These are phyloP conservation scores for Eupithecia centaureata DNA, from an alignment of 2,888 invertebrate genomes.

Conservation along the genomic window DNA sequence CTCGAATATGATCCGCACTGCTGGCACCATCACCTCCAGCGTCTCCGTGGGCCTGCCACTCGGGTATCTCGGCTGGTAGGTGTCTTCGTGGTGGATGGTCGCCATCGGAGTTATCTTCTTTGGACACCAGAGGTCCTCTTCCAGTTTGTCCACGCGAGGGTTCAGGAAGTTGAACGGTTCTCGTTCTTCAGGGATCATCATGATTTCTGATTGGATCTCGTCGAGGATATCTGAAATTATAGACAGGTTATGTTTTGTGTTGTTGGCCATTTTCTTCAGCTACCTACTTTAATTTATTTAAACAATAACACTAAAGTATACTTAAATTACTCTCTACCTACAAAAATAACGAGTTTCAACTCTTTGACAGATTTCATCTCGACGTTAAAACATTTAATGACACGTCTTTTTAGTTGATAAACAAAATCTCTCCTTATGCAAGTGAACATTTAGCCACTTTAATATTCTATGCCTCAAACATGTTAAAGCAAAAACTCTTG, in stretches of 20 bases:
- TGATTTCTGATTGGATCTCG: conserved; percentile 73
- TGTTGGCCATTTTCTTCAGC: no score
- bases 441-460: no score
- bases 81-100: conserved; percentile 60
- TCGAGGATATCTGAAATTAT: conserved; percentile 78
- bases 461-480: no score
- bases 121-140: conserved; percentile 89
- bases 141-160: conserved; percentile 66
- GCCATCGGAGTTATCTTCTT: conserved; percentile 83
- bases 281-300: no score
- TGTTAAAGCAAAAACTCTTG: no score
- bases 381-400: no score
- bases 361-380: no score
- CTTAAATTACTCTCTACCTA: no score
- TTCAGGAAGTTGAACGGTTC: conserved; percentile 78
- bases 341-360: no score
- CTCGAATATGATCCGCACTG: conserved; percentile 86
- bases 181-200: conserved; percentile 71
- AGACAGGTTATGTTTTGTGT: background rate
- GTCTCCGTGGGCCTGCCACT: conserved; percentile 75
- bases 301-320: no score
- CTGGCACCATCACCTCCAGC: conserved; percentile 81
- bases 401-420: no score
- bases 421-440: no score
- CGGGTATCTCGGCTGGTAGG: conserved; percentile 71